Conservation (phyloP, 1,140 invertebrate species). For the Caenorhabditis tropicalis region DNA sequence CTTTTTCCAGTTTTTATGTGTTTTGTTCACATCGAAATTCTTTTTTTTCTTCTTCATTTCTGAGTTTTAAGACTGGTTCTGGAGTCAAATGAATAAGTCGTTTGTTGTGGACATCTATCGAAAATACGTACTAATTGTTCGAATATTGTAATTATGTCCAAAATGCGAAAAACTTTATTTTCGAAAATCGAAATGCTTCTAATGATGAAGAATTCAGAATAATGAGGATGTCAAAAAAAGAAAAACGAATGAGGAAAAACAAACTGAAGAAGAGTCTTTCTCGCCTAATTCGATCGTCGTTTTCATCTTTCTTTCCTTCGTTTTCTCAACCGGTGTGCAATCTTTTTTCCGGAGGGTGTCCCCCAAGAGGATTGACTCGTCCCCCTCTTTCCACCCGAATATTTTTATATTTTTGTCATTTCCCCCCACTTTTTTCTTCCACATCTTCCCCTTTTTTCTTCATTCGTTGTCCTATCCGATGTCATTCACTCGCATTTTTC, state of each 20-base stretch:
- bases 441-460: neutral
- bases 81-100: neutral
- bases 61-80: neutral
- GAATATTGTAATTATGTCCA: no score
- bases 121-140: no score
- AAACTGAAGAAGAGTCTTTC: conserved; percentile 18
- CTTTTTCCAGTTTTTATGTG: neutral
- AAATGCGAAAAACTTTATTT: no score
- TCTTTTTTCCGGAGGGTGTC: neutral
- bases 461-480: neutral
- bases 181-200: neutral
- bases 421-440: conserved; percentile 12
- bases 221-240: conserved; percentile 6
- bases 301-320: neutral
- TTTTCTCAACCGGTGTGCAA: conserved; percentile 16
- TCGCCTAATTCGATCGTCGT: conserved; percentile 30
- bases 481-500: neutral
- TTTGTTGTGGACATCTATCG: no score
- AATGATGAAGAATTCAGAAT: neutral
- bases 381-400: neutral
- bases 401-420: conserved; percentile 39
- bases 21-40: neutral
- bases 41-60: neutral
- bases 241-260: neutral
- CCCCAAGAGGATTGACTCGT: conserved; percentile 28